A percentile compares a stretch with the other conserved stretches of the same genome.
These are phyloP conservation scores for Brachypodius melanocephalos DNA, from an alignment of 2,113 vertebrate species.

Conservation along the genomic window DNA sequence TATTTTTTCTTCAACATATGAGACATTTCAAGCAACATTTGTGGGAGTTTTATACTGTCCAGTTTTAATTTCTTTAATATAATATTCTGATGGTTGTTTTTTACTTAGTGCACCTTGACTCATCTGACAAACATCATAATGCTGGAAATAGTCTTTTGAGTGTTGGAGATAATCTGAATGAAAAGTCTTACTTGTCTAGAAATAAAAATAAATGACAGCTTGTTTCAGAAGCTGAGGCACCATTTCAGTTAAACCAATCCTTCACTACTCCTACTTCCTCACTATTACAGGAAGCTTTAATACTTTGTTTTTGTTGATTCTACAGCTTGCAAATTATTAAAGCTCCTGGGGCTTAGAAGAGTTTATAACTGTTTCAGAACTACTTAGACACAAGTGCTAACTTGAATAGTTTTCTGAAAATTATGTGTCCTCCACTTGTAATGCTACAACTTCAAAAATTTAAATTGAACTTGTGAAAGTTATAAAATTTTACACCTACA, in stretches of 20 bases:
- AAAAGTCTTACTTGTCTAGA: background rate
- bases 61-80: background rate
- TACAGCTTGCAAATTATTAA: background rate
- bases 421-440: background rate
- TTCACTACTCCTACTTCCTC: background rate
- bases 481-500: background rate
- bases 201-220: background rate
- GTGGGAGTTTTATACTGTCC: background rate
- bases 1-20: background rate
- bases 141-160: background rate
- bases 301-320: background rate
- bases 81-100: background rate
- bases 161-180: background rate
- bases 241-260: background rate
- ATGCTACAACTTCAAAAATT: background rate
- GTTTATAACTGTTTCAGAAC: background rate
- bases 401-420: background rate
- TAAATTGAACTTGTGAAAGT: background rate
- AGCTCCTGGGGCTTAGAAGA: background rate
- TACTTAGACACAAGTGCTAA: background rate
- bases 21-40: background rate
- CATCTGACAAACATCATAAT: background rate
- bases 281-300: background rate
- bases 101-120: background rate
- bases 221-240: background rate